Conservation (phyloP, 2,888 invertebrate species). For the Eugnorisma glareosa region DNA sequence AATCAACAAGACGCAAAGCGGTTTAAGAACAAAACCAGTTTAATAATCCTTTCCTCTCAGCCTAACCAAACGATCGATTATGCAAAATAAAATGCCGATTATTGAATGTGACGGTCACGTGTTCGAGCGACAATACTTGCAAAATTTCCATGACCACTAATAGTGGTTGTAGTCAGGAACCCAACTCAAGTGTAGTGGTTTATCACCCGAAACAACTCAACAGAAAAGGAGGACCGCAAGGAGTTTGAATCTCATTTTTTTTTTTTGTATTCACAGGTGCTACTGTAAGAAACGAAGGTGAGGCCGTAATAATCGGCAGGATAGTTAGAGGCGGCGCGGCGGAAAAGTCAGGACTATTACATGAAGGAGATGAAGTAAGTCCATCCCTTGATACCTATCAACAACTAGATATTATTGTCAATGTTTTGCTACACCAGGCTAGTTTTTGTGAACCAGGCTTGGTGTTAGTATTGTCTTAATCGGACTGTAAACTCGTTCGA, state of each 20-base stretch:
- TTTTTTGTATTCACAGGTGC: conserved; percentile 86
- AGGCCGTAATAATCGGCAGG: conserved; percentile 98
- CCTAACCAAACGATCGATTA: neutral
- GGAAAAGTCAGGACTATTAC: conserved; percentile 98
- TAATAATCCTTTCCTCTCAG: neutral
- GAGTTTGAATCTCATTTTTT: neutral
- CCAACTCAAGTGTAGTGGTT: neutral
- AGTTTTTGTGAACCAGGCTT: neutral
- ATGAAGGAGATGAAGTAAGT: conserved; percentile 98
- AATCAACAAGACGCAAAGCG: neutral
- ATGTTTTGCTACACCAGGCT: neutral
- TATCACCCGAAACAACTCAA: neutral
- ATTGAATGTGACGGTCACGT: neutral
- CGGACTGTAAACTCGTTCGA: neutral
- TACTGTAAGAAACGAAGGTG: conserved; percentile 97
- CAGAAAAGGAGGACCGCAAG: neutral
- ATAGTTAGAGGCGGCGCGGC: conserved; percentile 99
- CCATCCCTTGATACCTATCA: neutral
- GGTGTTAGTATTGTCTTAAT: neutral
- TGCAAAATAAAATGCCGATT: neutral
- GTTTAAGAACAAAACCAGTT: no score
- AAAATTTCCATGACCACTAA: neutral
- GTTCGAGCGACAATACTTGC: neutral
- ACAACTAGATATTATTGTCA: neutral
- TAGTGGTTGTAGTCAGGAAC: neutral